A percentile compares a stretch with the other conserved stretches of the same genome.
These are phyloP conservation scores for Telmatochromis brichardi DNA, from an alignment of 2,113 vertebrate genomes.

Conservation along the genomic window DNA sequence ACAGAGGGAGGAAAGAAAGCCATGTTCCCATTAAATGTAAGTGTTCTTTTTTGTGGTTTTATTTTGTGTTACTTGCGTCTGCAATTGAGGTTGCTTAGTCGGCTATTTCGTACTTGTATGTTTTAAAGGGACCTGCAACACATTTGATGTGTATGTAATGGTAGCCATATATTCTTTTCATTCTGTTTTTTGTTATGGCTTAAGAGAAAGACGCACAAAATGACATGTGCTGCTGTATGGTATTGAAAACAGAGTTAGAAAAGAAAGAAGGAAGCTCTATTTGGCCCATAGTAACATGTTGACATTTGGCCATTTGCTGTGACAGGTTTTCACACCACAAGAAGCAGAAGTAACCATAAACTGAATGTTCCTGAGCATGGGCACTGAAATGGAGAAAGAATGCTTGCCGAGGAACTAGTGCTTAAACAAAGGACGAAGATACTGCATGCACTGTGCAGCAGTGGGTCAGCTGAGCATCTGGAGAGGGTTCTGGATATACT, in stretches of 20 bases:
- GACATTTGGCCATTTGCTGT: neutral
- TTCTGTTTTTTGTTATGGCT: neutral
- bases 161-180: neutral
- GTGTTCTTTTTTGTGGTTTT: neutral
- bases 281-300: neutral
- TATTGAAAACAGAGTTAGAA: neutral
- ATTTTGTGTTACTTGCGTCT: neutral
- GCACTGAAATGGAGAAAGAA: constrained; percentile 7
- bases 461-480: constrained; percentile 71
- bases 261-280: neutral
- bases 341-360: neutral
- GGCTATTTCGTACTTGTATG: neutral
- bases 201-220: neutral
- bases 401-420: constrained; percentile 66
- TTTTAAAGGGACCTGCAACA: neutral
- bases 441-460: constrained; percentile 65
- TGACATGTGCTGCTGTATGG: neutral
- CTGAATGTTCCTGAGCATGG: neutral
- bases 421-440: constrained; percentile 69
- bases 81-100: neutral
- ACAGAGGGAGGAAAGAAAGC: neutral
- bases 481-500: constrained; percentile 77
- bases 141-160: neutral
- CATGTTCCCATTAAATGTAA: neutral
- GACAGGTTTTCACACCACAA: neutral